These are phyloP conservation scores for Zaprionus taronus DNA, from an alignment of 1,140 invertebrate genomes.

Conservation along the genomic window DNA sequence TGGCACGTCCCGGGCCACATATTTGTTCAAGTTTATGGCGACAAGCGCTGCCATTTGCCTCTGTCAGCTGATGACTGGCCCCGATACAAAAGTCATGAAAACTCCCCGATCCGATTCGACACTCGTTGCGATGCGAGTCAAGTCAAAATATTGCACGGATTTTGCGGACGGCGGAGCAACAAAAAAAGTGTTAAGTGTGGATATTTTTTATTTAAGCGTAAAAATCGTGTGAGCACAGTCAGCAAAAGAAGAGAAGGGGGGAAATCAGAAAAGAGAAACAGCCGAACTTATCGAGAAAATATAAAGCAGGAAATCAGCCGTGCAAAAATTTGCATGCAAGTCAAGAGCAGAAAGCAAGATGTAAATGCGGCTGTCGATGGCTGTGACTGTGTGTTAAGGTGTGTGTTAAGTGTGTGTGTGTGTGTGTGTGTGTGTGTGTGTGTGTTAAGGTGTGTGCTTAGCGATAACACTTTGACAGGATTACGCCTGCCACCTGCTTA, in stretches of 20 bases:
- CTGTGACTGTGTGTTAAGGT: conserved; percentile 10
- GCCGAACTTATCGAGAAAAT: conserved; percentile 67
- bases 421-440: conserved; percentile 7
- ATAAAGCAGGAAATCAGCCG: conserved; percentile 67
- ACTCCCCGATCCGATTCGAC: conserved; percentile 18
- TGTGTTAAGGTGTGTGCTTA: conserved; percentile 50
- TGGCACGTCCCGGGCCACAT: conserved; percentile 75
- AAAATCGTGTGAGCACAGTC: conserved; percentile 65
- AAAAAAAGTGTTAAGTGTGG: conserved; percentile 76
- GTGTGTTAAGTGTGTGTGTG: not conserved
- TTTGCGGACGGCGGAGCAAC: conserved; percentile 49
- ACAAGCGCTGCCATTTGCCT: conserved; percentile 77
- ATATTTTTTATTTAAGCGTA: conserved; percentile 81
- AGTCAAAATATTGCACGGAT: conserved; percentile 51
- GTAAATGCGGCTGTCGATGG: conserved; percentile 25
- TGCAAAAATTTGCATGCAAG: conserved; percentile 77
- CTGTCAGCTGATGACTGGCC: conserved; percentile 74
- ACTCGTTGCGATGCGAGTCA: conserved; percentile 10
- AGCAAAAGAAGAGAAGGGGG: conserved; percentile 36
- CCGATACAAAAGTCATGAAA: conserved; percentile 81
- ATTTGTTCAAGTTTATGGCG: conserved; percentile 82
- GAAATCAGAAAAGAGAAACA: conserved; percentile 50
- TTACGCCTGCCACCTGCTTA: conserved; percentile 80
- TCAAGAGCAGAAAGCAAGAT: conserved; percentile 62
- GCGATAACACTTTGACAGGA: conserved; percentile 82